Evolutionary conservation across 1,140 invertebrate genomes (phyloP), one percentile per base, ranked within the genome.

Genomic region (Reticulitermes speratus): DNA sequence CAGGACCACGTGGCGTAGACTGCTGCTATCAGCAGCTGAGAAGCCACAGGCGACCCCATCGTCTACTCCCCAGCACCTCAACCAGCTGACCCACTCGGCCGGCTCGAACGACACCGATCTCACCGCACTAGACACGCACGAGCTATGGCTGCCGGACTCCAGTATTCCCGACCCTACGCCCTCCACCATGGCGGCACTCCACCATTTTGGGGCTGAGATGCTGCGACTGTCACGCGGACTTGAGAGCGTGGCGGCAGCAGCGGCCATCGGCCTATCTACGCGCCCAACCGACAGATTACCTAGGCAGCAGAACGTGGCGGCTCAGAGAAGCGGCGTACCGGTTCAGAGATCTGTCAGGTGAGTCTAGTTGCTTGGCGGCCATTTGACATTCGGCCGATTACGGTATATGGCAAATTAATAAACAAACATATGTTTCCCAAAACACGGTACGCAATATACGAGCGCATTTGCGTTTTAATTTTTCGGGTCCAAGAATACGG

Each of bases 181-280:
- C 19, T 96, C 95, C 87, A 95, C 95, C 84, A 95, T 96, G 93
- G 95, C 95, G 23, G 96, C 96, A 55, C 91, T 97, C 87, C 95
- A 96, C 90, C 95, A 96, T 88, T 96, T 97, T 88, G 96, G 96
- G 32, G 95, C 95, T 7, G 96, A 97, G 91, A 96, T 97, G 95
- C 92, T 96, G 84, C 95, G 95, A 88, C 91, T 96, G 2, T 96
- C 95, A 2, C 92, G 95, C 83, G 95, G 96, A 75, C 91, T 96
- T 84, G 95, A 96, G 91, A 94, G 91, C 21, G 92, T 82, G 44
- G 85, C 44, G n/a, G 45, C 85, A 38, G 69, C 55, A 7, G 45
- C 85, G 3, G 38, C 85, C 21, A 52, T 38, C 0, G 84, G 59
- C 44, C 84, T 65, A 1, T 25, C 82, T 11, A 48, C 87, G 0